phyloP scores from a whole-genome alignment of 2,113 vertebrate species.

The Caranx melampygus region DNA sequence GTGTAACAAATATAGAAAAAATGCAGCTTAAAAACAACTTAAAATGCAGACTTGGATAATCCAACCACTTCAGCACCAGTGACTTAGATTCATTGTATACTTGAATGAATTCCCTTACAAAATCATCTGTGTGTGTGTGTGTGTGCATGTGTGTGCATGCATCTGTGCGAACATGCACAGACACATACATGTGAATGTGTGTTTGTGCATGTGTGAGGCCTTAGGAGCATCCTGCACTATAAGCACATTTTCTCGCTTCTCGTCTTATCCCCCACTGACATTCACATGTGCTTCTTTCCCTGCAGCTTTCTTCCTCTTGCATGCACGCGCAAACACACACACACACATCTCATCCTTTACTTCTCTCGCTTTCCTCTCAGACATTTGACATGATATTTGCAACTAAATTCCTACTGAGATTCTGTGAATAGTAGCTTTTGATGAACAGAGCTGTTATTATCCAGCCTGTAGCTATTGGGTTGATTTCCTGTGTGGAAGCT shows the following conservation, averaged over 20 bases:
- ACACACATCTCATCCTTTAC: background rate
- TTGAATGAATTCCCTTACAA: background rate
- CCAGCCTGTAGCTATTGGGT: conserved; percentile 36
- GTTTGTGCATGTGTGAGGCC: conserved; percentile 12
- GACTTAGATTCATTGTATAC: background rate
- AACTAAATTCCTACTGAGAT: conserved; percentile 20
- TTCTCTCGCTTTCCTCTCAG: background rate
- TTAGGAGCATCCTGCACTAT: background rate
- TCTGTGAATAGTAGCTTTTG: conserved; percentile 23
- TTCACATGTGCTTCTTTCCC: conserved; percentile 25
- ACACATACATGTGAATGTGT: conserved; percentile 6
- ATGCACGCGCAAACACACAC: background rate
- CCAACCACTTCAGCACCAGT: background rate
- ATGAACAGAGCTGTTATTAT: conserved; percentile 27
- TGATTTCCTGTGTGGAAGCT: conserved; percentile 49
- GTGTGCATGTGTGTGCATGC: background rate
- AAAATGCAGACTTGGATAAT: background rate
- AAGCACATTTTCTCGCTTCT: conserved; percentile 18
- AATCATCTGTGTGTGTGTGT: background rate
- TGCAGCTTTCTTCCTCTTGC: background rate
- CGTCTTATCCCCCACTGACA: conserved; percentile 1
- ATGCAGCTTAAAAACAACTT: conserved; percentile 4
- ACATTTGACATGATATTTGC: conserved; percentile 1
- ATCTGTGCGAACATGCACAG: background rate
- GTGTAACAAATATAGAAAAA: conserved; percentile 3